Base-by-base conservation (phyloP, 1,140 invertebrate species). In the Tetramorium alpestre region DNA sequence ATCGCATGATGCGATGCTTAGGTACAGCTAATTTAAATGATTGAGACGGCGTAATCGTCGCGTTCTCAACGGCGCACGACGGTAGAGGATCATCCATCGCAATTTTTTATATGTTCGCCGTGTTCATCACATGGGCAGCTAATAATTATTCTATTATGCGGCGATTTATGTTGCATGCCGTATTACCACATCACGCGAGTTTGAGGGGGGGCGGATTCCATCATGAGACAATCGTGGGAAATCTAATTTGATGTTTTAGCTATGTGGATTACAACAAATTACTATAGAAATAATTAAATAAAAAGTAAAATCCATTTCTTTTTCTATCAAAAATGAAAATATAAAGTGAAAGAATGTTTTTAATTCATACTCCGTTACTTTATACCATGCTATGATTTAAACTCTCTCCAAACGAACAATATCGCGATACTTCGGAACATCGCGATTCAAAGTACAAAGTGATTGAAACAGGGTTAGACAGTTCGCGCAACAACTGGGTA, bases 1-100 rank as follows among this genome's bases (percentile, higher is more conserved):
- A 93, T 95, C 93, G 94, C 65, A 69, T 16, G 38, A 69, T 91
- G 90, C 92, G 91, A 87, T 91, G 84, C 89, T 93, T 92, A 47
- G 47, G 47, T 13, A 91, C 87, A 73, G 78, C 89, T 92, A 93
- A 94, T 94, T 94, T 92, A 78, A 72, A 87, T 89, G 89, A 92
- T 91, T 86, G 90, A 78, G 85, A 90, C 80, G 38, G 54, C 73
- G 65, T 90, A 89, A 92, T 88, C 67, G 70, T 82, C 81, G 64
- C 75, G 33, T 54, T 77, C 60, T 70, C 70, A 38, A 56, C 73
- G 67, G 54, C 67, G 78, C 18, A 33, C 62, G 47, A 22, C 77
- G 85, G 62, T 51, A n/a, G 44, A 92, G 87, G 90, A 89, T 90
- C 69, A 91, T 88, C 91, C 84, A 75, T 81, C 88, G 62, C 33